Base-by-base conservation (phyloP, 2,113 vertebrate genomes). In the Phalacrocorax brasilianus region DNA sequence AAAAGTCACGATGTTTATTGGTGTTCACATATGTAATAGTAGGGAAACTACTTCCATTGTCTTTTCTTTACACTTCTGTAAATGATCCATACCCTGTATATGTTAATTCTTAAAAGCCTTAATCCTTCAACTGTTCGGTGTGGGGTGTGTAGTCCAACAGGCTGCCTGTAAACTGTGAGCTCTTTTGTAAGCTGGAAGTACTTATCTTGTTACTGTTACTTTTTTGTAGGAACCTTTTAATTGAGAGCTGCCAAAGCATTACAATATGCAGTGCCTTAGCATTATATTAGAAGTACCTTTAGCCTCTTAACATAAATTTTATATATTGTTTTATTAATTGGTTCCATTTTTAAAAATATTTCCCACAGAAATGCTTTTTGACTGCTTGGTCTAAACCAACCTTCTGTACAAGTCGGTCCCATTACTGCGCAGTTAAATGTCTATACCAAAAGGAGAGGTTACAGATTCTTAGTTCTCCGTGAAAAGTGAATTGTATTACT, bases 261-360 rank as follows among this genome's bases (percentile, higher is more conserved):
- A 98, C 98, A 97, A 98, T 98, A 98, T 98, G 98, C 99, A 99
- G 99, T 99, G 99, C 99, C 99, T 99, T 99, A 99, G 98, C 97
- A 96, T 97, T 97, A 98, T 97, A 96, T 93, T 98, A 97, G 97
- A 95, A 95, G 27, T 97, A 98, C 97, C 96, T 93, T 97, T 96
- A 96, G 97, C 97, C 97, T 98, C 96, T 97, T 95, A 94, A 91
- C 56, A 19, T 90, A 90, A 73, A 81, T 86, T 96, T 91, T 97
- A 90, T 49, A 76, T 63, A 8, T 97, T 95, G 93, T 87, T 92
- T 97, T 94, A 88, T 89, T 35, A 72, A 98, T 97, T 97, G 98
- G 98, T 98, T 97, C 91, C 33, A 12, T 91, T 91, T 95, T 89
- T 28, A 19, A 62, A 97, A 88, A 68, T 58, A 93, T 96, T 88